These are phyloP conservation scores for Dione vanillae DNA, from an alignment of 2,888 invertebrate species.

Conservation along the genomic window DNA sequence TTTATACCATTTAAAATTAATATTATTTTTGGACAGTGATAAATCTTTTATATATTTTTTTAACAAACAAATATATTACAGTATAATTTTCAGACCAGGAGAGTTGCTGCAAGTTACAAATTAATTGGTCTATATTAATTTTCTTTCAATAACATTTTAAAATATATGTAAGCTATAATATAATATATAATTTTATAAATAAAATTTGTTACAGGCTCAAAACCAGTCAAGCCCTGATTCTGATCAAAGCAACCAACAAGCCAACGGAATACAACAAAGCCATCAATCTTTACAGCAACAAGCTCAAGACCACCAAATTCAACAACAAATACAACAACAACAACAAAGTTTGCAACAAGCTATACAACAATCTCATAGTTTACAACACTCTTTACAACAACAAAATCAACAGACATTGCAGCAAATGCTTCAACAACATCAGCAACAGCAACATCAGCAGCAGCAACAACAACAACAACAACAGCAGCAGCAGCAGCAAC, in stretches of 20 bases:
- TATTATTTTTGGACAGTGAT: too few species aligned
- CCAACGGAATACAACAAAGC: conserved; percentile 75
- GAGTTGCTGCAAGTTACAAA: too few species aligned
- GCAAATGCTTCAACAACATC: conserved; percentile 62
- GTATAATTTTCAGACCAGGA: too few species aligned
- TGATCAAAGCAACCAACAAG: conserved; percentile 76
- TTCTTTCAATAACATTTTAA: too few species aligned
- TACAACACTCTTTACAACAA: conserved; percentile 78
- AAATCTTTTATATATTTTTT: too few species aligned
- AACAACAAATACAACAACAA: conserved; percentile 77
- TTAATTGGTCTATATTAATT: too few species aligned
- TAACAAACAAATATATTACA: too few species aligned
- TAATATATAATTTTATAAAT: not conserved
- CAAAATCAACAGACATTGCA: conserved; percentile 65
- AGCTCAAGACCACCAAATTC: conserved; percentile 67
- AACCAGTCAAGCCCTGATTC: conserved; percentile 78
- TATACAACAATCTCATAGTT: conserved; percentile 69
- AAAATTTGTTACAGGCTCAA: conserved; percentile 76
- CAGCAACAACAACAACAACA: conserved; percentile 63
- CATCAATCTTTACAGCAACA: conserved; percentile 71
- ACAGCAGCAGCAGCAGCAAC: conserved; percentile 59
- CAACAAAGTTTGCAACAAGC: conserved; percentile 61
- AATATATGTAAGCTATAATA: not conserved
- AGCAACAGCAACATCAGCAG: conserved; percentile 61
- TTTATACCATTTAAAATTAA: too few species aligned